A percentile compares a stretch with the other conserved stretches of the same genome.
Conservation (phyloP, 2,797 vertebrate species). For the Argya squamiceps region DNA sequence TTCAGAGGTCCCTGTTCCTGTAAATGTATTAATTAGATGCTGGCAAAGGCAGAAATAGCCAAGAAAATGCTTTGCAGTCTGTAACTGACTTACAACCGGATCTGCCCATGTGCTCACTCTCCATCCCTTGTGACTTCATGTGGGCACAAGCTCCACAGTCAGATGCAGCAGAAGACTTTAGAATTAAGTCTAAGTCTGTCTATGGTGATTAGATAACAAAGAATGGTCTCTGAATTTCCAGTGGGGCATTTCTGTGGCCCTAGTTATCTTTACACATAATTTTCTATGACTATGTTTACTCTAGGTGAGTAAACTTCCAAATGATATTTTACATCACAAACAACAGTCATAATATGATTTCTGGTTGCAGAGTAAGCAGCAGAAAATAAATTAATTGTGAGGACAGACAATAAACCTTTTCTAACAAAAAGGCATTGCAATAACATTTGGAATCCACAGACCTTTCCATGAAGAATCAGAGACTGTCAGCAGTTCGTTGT, state of each 20-base stretch:
- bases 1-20: not conserved
- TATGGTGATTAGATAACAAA: not conserved
- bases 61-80: not conserved
- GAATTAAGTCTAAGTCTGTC: not conserved
- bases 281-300: not conserved
- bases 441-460: not conserved
- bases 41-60: not conserved
- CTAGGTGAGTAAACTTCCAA: not conserved
- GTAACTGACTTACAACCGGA: not conserved
- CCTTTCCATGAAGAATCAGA: not conserved
- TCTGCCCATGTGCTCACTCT: not conserved
- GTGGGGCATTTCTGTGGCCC: accelerated
- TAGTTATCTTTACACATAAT: not conserved
- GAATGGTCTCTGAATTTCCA: not conserved
- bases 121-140: not conserved
- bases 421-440: not conserved
- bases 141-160: not conserved
- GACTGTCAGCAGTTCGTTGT: not conserved
- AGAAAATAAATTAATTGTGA: not conserved
- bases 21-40: not conserved
- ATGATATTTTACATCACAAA: not conserved
- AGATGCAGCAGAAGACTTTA: not conserved
- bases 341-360: not conserved
- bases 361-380: not conserved
- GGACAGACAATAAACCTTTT: not conserved